Percentiles rank a stretch among this genome's conserved stretches.
Conservation (phyloP, 2,797 vertebrate genomes). For the Cirrhinus molitorella region DNA sequence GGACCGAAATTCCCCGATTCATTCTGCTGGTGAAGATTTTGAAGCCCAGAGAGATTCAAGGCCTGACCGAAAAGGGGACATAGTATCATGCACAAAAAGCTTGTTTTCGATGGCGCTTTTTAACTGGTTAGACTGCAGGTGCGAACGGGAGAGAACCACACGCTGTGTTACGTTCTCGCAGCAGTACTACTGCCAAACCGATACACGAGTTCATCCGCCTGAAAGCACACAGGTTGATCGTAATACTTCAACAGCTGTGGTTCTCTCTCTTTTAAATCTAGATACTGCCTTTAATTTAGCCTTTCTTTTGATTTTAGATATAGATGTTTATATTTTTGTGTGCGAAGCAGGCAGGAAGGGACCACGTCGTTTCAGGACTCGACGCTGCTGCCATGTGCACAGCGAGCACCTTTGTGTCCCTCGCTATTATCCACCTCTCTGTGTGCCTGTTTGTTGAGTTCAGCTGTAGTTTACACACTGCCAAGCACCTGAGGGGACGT, state of each 20-base stretch:
- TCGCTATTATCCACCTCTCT: constrained; percentile 65
- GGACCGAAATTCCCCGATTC: background rate
- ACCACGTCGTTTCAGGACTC: constrained; percentile 66
- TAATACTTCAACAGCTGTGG: constrained; percentile 44
- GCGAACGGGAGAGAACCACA: constrained; percentile 65
- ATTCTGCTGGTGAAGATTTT: constrained; percentile 35
- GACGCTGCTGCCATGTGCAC: constrained; percentile 61
- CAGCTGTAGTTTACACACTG: constrained; percentile 83
- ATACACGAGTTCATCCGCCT: constrained; percentile 14
- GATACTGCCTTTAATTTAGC: constrained; percentile 75
- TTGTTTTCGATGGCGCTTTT: constrained; percentile 81
- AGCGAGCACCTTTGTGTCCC: constrained; percentile 58
- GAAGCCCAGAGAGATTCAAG: constrained; percentile 43
- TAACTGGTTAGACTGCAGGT: constrained; percentile 63
- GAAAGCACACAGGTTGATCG: constrained; percentile 51
- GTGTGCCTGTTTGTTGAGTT: constrained; percentile 77
- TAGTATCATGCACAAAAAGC: constrained; percentile 71
- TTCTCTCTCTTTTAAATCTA: constrained; percentile 73
- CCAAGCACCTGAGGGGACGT: constrained; percentile 79
- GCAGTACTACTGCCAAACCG: constrained; percentile 35
- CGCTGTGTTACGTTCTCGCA: constrained; percentile 24
- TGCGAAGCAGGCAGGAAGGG: constrained; percentile 75
- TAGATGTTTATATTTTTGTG: constrained; percentile 78
- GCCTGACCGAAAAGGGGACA: constrained; percentile 60
- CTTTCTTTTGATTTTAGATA: constrained; percentile 73